Evolutionary conservation across 2,888 invertebrate genomes (phyloP).

Genomic region (Eustalomyia histrio): DNA sequence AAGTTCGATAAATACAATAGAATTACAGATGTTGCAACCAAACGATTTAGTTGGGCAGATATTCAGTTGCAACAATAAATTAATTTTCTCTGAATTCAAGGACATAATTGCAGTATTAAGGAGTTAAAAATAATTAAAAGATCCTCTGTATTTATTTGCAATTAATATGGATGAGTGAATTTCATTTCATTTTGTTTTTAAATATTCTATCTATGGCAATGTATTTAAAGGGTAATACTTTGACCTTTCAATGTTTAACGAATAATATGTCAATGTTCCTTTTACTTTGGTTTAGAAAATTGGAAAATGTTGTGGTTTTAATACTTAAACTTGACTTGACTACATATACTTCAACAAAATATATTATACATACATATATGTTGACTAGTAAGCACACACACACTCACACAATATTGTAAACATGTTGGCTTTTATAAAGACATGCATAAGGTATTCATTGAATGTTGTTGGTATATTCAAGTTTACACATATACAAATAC

Average conservation of each 20-base stretch:
- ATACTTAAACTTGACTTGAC: constrained; percentile 55
- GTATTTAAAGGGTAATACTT: constrained; percentile 3
- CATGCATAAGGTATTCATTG: constrained; percentile 28
- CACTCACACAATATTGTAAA: constrained; percentile 18
- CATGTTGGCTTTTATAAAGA: constrained; percentile 54
- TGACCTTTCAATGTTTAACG: constrained; percentile 14
- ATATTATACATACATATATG: constrained; percentile 45
- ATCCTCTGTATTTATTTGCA: no score
- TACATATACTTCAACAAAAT: constrained; percentile 57
- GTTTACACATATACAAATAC: background rate
- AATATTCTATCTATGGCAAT: constrained; percentile 1
- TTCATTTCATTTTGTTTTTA: background rate
- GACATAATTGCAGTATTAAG: no score
- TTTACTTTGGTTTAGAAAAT: constrained; percentile 38
- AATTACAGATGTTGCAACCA: no score
- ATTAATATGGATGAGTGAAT: no score
- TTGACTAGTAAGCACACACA: constrained; percentile 26
- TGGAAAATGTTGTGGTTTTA: constrained; percentile 57
- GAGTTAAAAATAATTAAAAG: no score
- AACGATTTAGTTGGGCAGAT: no score
- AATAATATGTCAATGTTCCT: constrained; percentile 27
- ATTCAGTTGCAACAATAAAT: no score
- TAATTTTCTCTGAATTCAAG: no score
- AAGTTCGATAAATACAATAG: no score
- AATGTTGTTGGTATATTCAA: constrained; percentile 11